Base-by-base conservation (phyloP, 2,888 invertebrate genomes). In the Eledona agricola region DNA sequence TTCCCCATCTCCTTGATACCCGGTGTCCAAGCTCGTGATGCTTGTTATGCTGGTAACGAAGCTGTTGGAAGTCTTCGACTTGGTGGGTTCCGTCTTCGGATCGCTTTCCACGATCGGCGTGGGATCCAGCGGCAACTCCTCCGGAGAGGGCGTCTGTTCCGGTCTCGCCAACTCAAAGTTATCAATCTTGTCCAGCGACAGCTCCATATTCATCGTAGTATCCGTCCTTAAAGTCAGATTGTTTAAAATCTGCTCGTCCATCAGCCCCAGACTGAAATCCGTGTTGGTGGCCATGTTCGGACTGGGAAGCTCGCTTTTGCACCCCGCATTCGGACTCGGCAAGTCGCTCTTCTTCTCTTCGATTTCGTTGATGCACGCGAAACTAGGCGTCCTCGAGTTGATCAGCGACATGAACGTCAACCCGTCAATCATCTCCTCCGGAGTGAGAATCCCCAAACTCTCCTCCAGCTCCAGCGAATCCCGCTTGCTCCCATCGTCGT, bases 1-100 rank as follows among this genome's bases (percentile, higher is more conserved):
- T 78, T 92, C 92, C 2, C 92, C 92, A 76, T 92, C 92, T 4
- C 94, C 94, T 77, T 93, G 94, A 77, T 94, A 95, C 25, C 96
- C 95, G n/a, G 88, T 90, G 75, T 96, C 95, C 60, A 93, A 81
- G 75, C 94, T 95, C 15, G 91, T 90, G 55, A 92, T 91, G 71
- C 93, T 92, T n/a, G 92, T 92, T 9, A 92, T 89, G 69, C 92
- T 91, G 1, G 90, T 91, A 10, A 92, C 87, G 68, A 91, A 90
- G 72, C 89, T 89, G 63, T 83, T 88, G 3, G 85, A 85, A 5
- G 86, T 83, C 76, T 87, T 86, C 72, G 84, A 84, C 72, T 85
- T 85, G 4, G 79, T 79, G 62, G 80, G 80, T 56, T 83, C 83
- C 28, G 79, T 82, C 73, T 84, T 84, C 38, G 81, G 52, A 53